Percentiles rank a stretch among this genome's conserved stretches.
Conservation (phyloP, 2,888 invertebrate species). For the Oegoconia quadripuncta region DNA sequence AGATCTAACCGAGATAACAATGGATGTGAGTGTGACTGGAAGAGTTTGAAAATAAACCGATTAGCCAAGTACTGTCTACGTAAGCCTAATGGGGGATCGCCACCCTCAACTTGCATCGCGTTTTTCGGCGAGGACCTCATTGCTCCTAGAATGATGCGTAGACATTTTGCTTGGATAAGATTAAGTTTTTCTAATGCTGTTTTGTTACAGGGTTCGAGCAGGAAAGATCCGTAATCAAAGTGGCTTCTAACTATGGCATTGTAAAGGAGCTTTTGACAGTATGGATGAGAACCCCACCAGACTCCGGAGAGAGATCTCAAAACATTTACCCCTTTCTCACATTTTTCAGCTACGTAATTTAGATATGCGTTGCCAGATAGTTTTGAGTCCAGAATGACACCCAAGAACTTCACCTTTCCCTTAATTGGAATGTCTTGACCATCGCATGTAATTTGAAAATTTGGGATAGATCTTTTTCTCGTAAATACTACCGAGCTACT, state of each 20-base stretch:
- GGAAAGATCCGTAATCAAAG: slow-evolving; percentile 24
- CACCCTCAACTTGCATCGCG: slow-evolving; percentile 11
- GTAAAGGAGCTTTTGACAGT: slow-evolving; percentile 18
- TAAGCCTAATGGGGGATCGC: slow-evolving; percentile 6
- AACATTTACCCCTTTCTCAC: slow-evolving; percentile 13
- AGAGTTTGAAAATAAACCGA: neutral
- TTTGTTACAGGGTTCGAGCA: slow-evolving; percentile 20
- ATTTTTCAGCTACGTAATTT: slow-evolving; percentile 10
- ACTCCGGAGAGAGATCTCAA: slow-evolving; percentile 17
- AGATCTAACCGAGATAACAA: neutral
- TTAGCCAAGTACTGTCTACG: slow-evolving; percentile 8
- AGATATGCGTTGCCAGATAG: slow-evolving; percentile 11
- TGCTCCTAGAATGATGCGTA: slow-evolving; percentile 21
- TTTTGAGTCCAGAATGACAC: slow-evolving; percentile 13
- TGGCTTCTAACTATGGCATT: slow-evolving; percentile 21
- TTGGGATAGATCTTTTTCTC: slow-evolving; percentile 2
- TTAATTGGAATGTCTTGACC: neutral
- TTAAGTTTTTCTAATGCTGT: slow-evolving; percentile 4
- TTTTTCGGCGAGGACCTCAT: slow-evolving; percentile 26
- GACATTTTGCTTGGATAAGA: slow-evolving; percentile 22
- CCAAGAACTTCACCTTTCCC: slow-evolving; percentile 10
- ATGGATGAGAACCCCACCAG: slow-evolving; percentile 24
- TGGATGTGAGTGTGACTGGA: neutral
- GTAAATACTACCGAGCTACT: slow-evolving; percentile 7
- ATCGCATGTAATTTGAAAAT: neutral